Percentiles rank a stretch among this genome's conserved stretches.
These are phyloP conservation scores for Oligia strigilis DNA, from an alignment of 2,888 invertebrate genomes.

Conservation along the genomic window DNA sequence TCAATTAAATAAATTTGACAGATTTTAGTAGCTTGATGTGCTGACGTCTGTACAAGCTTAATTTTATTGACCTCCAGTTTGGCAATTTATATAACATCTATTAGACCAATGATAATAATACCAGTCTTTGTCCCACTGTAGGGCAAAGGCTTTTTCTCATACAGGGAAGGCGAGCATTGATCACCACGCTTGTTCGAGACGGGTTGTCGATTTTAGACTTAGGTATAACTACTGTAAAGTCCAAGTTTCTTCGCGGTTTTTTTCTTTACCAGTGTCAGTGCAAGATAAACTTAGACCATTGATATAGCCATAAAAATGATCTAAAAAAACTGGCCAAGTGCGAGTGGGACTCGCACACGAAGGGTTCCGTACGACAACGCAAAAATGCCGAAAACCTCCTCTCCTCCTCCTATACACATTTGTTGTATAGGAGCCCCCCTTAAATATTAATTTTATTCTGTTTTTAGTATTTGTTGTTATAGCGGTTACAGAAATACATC, in stretches of 20 bases:
- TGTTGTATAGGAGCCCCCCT: too few relatives aligned
- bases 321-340: background rate
- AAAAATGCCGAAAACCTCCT: too few relatives aligned
- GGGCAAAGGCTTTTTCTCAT: background rate
- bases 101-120: background rate
- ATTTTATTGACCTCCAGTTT: background rate
- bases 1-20: too few relatives aligned
- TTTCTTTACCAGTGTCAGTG: background rate
- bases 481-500: too few relatives aligned
- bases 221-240: background rate
- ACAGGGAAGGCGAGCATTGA: background rate
- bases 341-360: too few relatives aligned
- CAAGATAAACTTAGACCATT: background rate
- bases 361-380: too few relatives aligned
- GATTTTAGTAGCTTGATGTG: too few relatives aligned
- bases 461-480: too few relatives aligned
- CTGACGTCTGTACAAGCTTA: background rate
- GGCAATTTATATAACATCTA: background rate
- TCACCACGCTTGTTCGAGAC: too few relatives aligned
- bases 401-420: too few relatives aligned
- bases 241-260: background rate
- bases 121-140: background rate
- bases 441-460: too few relatives aligned
- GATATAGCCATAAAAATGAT: background rate
- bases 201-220: too few relatives aligned